Conservation (phyloP, 2,797 vertebrate species). For the Australoheros facetus region DNA sequence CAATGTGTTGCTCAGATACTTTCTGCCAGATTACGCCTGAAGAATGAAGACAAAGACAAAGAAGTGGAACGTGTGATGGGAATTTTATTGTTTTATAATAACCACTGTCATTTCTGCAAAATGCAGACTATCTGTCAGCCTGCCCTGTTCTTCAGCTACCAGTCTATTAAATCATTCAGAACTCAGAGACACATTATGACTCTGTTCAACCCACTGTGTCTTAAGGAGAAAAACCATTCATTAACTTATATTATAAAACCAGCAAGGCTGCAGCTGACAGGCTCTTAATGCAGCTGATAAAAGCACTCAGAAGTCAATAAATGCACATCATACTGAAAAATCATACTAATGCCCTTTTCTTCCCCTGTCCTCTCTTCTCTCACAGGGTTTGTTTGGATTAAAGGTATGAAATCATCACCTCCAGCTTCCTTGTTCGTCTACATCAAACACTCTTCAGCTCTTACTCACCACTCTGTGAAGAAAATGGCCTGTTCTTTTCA, state of each 20-base stretch:
- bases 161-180: constrained; percentile 17
- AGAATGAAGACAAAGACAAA: background rate
- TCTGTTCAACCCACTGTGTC: constrained; percentile 23
- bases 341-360: constrained; percentile 29
- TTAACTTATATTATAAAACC: constrained; percentile 34
- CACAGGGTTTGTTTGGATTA: constrained; percentile 85
- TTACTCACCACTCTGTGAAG: constrained; percentile 6
- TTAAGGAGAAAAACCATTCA: background rate
- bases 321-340: constrained; percentile 10
- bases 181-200: constrained; percentile 21
- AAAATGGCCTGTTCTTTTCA: background rate
- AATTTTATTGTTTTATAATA: constrained; percentile 36
- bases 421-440: background rate
- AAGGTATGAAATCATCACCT: constrained; percentile 78
- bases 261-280: constrained; percentile 25
- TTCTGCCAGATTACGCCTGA: background rate
- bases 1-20: background rate
- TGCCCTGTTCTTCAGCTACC: constrained; percentile 23
- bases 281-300: constrained; percentile 48
- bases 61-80: background rate
- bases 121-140: constrained; percentile 23
- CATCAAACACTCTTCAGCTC: constrained; percentile 18
- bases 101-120: constrained; percentile 10
- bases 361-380: constrained; percentile 48
- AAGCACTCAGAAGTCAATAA: constrained; percentile 22